phyloP scores from a whole-genome alignment of 2,888 invertebrate genomes.

The Synergus japonicus region DNA sequence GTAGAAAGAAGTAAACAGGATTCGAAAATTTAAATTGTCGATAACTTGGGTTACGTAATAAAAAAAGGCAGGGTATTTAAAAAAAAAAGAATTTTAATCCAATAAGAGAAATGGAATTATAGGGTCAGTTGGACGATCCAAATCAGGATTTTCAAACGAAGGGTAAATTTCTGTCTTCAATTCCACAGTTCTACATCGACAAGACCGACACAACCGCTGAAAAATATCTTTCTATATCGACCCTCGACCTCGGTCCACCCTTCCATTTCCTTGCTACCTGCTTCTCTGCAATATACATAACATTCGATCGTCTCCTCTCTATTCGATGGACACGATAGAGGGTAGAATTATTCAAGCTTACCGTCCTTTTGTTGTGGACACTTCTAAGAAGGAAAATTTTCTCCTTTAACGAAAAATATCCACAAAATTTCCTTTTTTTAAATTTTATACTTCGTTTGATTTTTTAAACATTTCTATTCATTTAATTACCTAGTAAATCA shows the following conservation, averaged over 20 bases:
- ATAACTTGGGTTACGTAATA: not conserved
- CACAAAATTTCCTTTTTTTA: not conserved
- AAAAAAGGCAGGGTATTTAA: not conserved
- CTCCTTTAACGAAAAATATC: not conserved
- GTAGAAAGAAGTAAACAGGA: not conserved
- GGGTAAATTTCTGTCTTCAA: not conserved
- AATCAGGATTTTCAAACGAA: not conserved
- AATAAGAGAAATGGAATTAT: conserved; percentile 53
- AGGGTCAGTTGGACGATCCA: conserved; percentile 48
- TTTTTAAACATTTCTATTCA: too few relatives aligned
- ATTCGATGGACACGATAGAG: not conserved
- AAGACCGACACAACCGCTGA: conserved; percentile 46
- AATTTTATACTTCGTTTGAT: not conserved
- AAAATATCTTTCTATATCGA: conserved; percentile 64
- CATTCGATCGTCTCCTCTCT: conserved; percentile 52
- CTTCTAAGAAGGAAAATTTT: not conserved
- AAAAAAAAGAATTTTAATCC: conserved; percentile 29
- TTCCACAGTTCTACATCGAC: not conserved
- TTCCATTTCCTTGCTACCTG: conserved; percentile 49
- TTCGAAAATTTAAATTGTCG: conserved; percentile 16
- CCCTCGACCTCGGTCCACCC: conserved; percentile 48
- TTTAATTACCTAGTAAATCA: too few relatives aligned
- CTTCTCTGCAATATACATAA: conserved; percentile 46
- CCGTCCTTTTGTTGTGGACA: not conserved
- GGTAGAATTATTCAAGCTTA: not conserved